Evolutionary conservation across 2,888 invertebrate species (phyloP), one percentile per base, ranked within the genome.

Genomic region (Clusia tigrina): DNA sequence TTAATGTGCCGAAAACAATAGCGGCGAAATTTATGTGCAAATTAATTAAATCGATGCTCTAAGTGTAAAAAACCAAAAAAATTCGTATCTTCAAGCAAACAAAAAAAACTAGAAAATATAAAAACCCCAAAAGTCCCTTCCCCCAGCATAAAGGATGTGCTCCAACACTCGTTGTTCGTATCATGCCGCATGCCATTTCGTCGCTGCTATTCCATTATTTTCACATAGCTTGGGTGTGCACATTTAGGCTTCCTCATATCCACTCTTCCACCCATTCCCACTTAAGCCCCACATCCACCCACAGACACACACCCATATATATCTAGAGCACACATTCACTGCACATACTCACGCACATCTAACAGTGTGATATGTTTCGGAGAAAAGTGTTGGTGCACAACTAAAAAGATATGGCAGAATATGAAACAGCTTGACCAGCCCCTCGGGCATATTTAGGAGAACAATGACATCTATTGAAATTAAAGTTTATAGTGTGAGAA

Each of bases 1-100:
- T 71, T 65, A 74, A 74, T 72, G 70, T 70, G 69, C 69, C 69
- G 69, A 70, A 72, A 73, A 74, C 73, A 75, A 74, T 71, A 63
- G 67, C 62, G 53, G 56, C 57, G 48, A 54, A 71, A 73, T 75
- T 74, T 73, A 72, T 74, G 72, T 60, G 65, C 65, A 70, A 71
- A 73, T 74, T 74, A 75, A 75, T 73, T 73, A 73, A 73, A 75
- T 72, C 69, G 70, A 74, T 54, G 54, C 17, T 54, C 17, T 26
- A 25, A 26, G 54, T 26, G 20, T 17, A 25, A 26, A 15, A 6
- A 48, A 42, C 6, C 10, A 10, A 54, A 63, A 60, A 58, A 59
- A 26, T 18, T 24, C 48, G 38, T 37, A n/a, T 17, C 20, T 48
- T 48, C 5, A 32, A 48, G 48, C 20, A 48, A 15, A 18, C 48